Evolutionary conservation across 2,113 vertebrate species (phyloP).

Genomic region (Pachyramphus minor): DNA sequence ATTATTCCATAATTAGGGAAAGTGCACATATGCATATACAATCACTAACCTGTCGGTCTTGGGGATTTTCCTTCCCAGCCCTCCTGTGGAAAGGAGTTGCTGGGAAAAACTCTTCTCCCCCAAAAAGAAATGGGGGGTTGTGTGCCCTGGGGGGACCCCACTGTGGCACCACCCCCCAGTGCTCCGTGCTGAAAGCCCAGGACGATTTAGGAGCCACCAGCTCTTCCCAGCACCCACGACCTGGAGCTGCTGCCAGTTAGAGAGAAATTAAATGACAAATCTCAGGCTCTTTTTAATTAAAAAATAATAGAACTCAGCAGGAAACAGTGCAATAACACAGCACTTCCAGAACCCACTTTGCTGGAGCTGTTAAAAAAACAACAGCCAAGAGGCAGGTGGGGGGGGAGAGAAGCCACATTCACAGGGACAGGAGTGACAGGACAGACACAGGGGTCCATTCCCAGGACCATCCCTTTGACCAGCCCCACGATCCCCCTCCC

Average conservation of each 20-base stretch:
- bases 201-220: fast-evolving
- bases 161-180: fast-evolving
- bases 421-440: background rate
- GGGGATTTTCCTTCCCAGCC: background rate
- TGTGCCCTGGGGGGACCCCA: fast-evolving
- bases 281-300: background rate
- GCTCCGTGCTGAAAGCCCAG: fast-evolving
- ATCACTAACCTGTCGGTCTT: slow-evolving; percentile 8
- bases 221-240: fast-evolving
- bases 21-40: background rate
- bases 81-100: background rate
- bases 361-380: background rate
- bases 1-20: slow-evolving; percentile 28
- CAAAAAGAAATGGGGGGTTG: background rate
- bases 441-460: background rate
- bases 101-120: background rate
- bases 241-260: background rate
- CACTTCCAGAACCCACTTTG: background rate
- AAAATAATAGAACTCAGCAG: background rate
- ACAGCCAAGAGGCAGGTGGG: background rate
- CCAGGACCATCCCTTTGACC: background rate
- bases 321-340: fast-evolving
- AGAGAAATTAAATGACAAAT: background rate
- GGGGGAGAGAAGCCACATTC: fast-evolving
- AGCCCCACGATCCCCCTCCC: background rate